Percentiles rank a stretch among this genome's conserved stretches.
Evolutionary conservation across 2,888 invertebrate species (phyloP).

Genomic region (Nematopogon swammerdamellus): DNA sequence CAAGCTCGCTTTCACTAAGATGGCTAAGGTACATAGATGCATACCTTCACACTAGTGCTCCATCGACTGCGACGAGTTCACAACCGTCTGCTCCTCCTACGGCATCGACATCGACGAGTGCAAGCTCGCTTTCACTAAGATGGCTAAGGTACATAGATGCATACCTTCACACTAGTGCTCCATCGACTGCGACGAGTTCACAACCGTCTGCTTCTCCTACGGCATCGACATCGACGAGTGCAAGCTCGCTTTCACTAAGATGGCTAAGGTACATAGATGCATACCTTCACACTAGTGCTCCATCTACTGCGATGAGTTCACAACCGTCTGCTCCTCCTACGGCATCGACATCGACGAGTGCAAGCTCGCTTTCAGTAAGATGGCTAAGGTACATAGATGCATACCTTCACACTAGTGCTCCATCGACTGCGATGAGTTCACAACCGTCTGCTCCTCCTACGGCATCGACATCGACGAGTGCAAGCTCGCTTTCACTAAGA

Average conservation of each 20-base stretch:
- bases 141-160: constrained; percentile 65
- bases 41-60: constrained; percentile 33
- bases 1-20: constrained; percentile 76
- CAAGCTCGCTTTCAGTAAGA: constrained; percentile 66
- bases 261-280: constrained; percentile 65
- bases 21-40: constrained; percentile 65
- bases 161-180: constrained; percentile 33
- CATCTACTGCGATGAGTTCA: constrained; percentile 74
- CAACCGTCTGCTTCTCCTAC: constrained; percentile 82
- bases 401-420: no score
- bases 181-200: constrained; percentile 86
- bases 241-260: constrained; percentile 76
- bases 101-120: constrained; percentile 78
- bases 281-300: neutral
- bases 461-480: constrained; percentile 62
- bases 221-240: constrained; percentile 78
- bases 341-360: constrained; percentile 62
- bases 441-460: constrained; percentile 70
- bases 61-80: constrained; percentile 86
- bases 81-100: constrained; percentile 82
- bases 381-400: constrained; percentile 63
- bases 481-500: constrained; percentile 66
- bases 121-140: constrained; percentile 76
- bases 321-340: constrained; percentile 70
- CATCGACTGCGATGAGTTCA: constrained; percentile 74